A percentile compares a stretch with the other conserved stretches of the same genome.
Evolutionary conservation across 37 sponge, comb jelly and placozoan species (phyloP).

Genomic region (Aplysina aerophoba): DNA sequence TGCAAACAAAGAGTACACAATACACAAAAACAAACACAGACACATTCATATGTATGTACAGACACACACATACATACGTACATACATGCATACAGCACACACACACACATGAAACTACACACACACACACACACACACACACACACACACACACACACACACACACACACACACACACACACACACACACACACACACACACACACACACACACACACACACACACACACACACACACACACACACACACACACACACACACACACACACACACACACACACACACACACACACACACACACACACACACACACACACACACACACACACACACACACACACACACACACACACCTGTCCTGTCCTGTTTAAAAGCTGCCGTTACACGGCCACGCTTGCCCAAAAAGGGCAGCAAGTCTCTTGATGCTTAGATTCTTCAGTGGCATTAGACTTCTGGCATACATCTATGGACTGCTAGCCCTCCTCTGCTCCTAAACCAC

Average conservation of each 20-base stretch:
- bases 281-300: constrained; percentile 12
- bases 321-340: constrained; percentile 4
- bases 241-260: too few species aligned
- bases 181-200: constrained; percentile 16
- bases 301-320: constrained; percentile 24
- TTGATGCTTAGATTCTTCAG: neutral
- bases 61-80: too few species aligned
- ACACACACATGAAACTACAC: too few species aligned
- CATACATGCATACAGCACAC: too few species aligned
- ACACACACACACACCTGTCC: constrained; percentile 9
- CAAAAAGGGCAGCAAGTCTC: constrained; percentile 30
- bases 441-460: neutral
- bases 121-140: too few species aligned
- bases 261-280: neutral
- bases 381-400: constrained; percentile 22
- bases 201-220: constrained; percentile 24
- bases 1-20: too few species aligned
- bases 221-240: neutral
- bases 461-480: constrained; percentile 22
- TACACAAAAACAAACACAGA: too few species aligned
- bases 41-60: too few species aligned
- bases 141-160: too few species aligned
- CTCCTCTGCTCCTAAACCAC: constrained; percentile 37
- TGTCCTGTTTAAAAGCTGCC: constrained; percentile 27
- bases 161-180: neutral